Conservation (phyloP, 2,113 vertebrate genomes). For the Panthera uncia region DNA sequence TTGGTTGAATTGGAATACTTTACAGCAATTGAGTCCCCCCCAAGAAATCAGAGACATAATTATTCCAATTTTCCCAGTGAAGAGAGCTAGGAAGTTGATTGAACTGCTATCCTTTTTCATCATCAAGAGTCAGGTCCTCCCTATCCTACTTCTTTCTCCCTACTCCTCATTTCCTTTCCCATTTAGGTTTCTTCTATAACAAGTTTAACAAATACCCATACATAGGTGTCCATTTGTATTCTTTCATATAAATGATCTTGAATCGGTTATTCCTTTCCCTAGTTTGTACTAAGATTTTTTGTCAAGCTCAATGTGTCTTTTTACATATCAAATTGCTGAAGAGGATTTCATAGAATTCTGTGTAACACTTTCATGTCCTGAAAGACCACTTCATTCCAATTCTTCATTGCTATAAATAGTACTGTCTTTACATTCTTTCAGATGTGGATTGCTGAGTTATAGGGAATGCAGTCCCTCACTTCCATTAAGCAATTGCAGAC, state of each 20-base stretch:
- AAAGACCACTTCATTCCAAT: background rate
- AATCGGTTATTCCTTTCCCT: background rate
- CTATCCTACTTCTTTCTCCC: too few species aligned
- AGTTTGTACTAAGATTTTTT: background rate
- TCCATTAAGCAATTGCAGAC: background rate
- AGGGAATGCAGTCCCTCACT: background rate
- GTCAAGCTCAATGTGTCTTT: background rate
- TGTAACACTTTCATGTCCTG: background rate
- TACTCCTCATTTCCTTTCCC: background rate
- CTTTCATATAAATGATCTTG: background rate
- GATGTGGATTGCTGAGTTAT: background rate
- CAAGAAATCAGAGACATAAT: background rate
- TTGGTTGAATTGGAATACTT: background rate
- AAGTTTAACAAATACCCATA: background rate
- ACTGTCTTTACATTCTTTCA: background rate
- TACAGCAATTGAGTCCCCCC: background rate
- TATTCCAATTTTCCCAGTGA: background rate
- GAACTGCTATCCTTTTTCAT: background rate
- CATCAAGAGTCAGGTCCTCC: background rate
- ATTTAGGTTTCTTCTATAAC: background rate
- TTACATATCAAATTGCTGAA: background rate
- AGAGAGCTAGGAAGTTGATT: background rate
- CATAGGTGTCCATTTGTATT: background rate
- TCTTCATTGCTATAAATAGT: rapidly evolving
- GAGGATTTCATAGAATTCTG: background rate